These are phyloP conservation scores for Ascidia mentula DNA, from an alignment of 23 tunicate species.

Conservation along the genomic window DNA sequence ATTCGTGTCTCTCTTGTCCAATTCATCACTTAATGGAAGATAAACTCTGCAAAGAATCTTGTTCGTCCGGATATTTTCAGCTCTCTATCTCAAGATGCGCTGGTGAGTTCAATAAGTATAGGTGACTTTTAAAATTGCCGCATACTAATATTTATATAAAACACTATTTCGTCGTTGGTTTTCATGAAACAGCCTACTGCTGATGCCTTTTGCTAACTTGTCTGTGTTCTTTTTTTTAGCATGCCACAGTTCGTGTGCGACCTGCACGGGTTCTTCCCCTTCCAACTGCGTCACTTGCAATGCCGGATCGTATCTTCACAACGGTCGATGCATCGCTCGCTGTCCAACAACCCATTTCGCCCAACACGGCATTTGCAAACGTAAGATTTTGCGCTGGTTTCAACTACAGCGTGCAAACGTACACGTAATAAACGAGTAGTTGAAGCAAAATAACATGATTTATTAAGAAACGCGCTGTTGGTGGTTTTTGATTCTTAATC, in stretches of 20 bases:
- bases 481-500: background rate
- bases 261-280: conserved; percentile 47
- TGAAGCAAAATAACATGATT: background rate
- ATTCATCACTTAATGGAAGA: conserved; percentile 34
- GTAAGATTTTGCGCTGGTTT: no score
- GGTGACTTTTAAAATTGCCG: no score
- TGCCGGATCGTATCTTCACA: conserved; percentile 29
- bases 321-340: conserved; percentile 52
- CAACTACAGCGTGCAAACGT: no score
- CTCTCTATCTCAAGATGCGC: conserved; percentile 43
- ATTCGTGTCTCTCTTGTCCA: conserved; percentile 52
- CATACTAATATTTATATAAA: no score
- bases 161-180: background rate
- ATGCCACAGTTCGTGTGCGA: conserved; percentile 60
- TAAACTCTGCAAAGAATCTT: conserved; percentile 41
- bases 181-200: background rate
- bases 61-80: conserved; percentile 38
- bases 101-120: no score
- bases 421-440: no score
- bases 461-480: background rate
- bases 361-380: conserved; percentile 39
- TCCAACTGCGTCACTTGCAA: conserved; percentile 54
- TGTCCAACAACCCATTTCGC: conserved; percentile 54
- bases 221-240: conserved; percentile 29
- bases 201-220: background rate